These are phyloP conservation scores for Parasteatoda lunata DNA, from an alignment of 2,888 invertebrate genomes.

Conservation along the genomic window DNA sequence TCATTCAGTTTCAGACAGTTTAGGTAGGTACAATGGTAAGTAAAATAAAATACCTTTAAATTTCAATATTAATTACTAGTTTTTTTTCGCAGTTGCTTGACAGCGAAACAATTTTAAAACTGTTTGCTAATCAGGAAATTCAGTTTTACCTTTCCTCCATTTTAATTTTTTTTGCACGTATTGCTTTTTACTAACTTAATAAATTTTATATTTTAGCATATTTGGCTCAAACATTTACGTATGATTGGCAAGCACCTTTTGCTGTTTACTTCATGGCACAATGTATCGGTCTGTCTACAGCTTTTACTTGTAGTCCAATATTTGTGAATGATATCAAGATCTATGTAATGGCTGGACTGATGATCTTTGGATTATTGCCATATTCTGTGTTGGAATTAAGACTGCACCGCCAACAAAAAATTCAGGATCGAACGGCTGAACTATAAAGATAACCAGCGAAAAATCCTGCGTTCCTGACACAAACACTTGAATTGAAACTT, in stretches of 20 bases:
- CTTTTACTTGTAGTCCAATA: slow-evolving; percentile 46
- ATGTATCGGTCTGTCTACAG: slow-evolving; percentile 48
- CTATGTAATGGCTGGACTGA: slow-evolving; percentile 38
- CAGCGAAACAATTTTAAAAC: background rate
- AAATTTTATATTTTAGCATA: slow-evolving; percentile 33
- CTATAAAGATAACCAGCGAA: slow-evolving; percentile 12
- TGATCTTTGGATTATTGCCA: slow-evolving; percentile 33
- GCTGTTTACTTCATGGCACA: slow-evolving; percentile 60
- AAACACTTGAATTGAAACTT: no score
- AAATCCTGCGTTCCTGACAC: no score
- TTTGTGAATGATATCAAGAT: slow-evolving; percentile 59
- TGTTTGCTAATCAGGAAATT: background rate
- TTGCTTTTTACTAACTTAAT: background rate
- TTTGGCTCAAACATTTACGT: slow-evolving; percentile 42
- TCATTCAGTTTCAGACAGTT: no score
- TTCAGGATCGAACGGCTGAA: slow-evolving; percentile 44
- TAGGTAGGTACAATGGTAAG: no score
- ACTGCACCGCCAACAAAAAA: slow-evolving; percentile 50
- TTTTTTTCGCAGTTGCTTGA: background rate
- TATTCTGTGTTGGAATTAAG: slow-evolving; percentile 54
- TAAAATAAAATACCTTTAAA: no score
- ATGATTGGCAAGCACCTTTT: slow-evolving; percentile 65
- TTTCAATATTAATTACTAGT: no score
- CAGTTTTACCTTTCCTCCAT: background rate
- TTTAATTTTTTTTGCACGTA: background rate